Conservation (phyloP, 2,888 invertebrate species). For the Lepidocyrtoides sp. region DNA sequence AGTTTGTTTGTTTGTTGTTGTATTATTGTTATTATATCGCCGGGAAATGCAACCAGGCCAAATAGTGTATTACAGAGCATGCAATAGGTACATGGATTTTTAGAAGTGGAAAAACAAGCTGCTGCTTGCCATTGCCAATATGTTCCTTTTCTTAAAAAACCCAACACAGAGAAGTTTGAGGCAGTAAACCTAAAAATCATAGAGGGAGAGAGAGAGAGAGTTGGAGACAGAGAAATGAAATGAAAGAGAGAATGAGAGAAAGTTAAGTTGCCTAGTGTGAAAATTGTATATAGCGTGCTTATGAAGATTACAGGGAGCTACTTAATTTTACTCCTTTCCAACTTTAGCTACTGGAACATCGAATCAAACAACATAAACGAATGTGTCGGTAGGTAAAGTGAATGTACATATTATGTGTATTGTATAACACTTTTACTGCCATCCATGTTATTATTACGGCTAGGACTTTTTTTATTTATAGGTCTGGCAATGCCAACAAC, state of each 20-base stretch:
- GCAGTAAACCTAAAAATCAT: slow-evolving; percentile 30
- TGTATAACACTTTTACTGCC: neutral
- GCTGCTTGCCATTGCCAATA: slow-evolving; percentile 78
- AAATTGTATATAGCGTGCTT: slow-evolving; percentile 80
- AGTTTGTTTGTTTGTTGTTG: slow-evolving; percentile 62
- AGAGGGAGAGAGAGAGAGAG: neutral
- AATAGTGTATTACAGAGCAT: neutral
- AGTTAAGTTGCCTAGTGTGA: slow-evolving; percentile 78
- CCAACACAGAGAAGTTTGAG: neutral
- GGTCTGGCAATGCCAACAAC: slow-evolving; percentile 72
- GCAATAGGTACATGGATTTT: neutral
- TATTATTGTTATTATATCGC: slow-evolving; percentile 30
- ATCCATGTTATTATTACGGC: neutral
- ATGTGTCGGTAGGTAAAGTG: neutral
- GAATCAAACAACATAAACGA: slow-evolving; percentile 39
- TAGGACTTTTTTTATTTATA: slow-evolving; percentile 45
- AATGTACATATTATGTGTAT: neutral
- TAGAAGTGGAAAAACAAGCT: slow-evolving; percentile 58
- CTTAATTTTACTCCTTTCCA: slow-evolving; percentile 72
- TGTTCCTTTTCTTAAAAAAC: slow-evolving; percentile 41
- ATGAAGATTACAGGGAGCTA: slow-evolving; percentile 78
- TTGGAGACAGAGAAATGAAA: neutral
- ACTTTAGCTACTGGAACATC: slow-evolving; percentile 46
- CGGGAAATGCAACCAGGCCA: slow-evolving; percentile 57
- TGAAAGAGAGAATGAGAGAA: slow-evolving; percentile 37